Percentiles rank a stretch among this genome's conserved stretches.
Conservation (phyloP, 2,888 invertebrate genomes). For the Pseudanteris insignis region DNA sequence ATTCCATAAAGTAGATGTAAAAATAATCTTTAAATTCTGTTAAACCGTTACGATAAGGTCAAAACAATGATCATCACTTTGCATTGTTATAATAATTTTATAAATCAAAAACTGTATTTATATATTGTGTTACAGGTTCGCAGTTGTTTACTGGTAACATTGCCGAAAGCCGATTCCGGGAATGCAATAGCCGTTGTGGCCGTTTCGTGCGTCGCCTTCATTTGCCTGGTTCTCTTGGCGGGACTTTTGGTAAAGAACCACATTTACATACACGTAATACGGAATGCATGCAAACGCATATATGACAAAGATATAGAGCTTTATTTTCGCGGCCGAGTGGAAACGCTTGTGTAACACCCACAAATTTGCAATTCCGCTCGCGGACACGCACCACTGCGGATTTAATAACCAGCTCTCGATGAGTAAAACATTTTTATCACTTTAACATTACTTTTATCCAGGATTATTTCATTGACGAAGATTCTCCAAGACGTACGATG, state of each 20-base stretch:
- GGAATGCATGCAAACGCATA: constrained; percentile 41
- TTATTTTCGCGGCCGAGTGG: constrained; percentile 41
- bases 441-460: too few relatives aligned
- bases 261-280: constrained; percentile 44
- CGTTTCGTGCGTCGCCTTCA: constrained; percentile 81
- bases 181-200: constrained; percentile 81
- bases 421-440: too few relatives aligned
- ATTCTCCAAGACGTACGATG: not conserved
- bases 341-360: constrained; percentile 38
- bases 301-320: constrained; percentile 44
- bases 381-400: too few relatives aligned
- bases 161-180: constrained; percentile 58
- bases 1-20: too few relatives aligned
- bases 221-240: constrained; percentile 80
- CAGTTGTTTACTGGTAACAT: constrained; percentile 54
- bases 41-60: too few relatives aligned
- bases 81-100: too few relatives aligned
- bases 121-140: constrained; percentile 58
- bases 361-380: too few relatives aligned
- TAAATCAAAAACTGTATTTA: constrained; percentile 13
- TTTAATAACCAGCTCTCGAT: too few relatives aligned
- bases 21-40: too few relatives aligned
- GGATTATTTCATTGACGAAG: too few relatives aligned
- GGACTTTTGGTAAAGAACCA: constrained; percentile 74
- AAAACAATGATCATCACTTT: too few relatives aligned